Percentiles rank a stretch among this genome's conserved stretches.
phyloP scores from a whole-genome alignment of 2,797 vertebrate genomes.

The Vespertilio murinus region DNA sequence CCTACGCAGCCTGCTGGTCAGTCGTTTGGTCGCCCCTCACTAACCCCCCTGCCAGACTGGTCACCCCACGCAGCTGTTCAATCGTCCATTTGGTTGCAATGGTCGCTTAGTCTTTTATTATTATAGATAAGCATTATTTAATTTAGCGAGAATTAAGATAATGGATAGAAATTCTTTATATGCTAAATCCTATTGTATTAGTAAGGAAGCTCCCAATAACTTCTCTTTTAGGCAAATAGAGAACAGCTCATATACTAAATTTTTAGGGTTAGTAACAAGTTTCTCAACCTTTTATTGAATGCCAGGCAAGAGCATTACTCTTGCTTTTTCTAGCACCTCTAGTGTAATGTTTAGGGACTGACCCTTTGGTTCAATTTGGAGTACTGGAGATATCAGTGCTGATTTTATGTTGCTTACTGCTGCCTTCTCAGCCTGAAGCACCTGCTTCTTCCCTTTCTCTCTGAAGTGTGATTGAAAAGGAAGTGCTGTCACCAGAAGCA shows the following conservation, averaged over 20 bases:
- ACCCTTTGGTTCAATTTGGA: background rate
- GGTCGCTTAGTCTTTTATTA: no score
- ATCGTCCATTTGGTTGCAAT: no score
- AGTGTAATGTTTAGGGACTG: background rate
- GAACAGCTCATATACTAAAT: background rate
- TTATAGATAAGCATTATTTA: background rate
- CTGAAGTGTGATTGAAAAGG: slow-evolving; percentile 30
- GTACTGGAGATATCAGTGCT: background rate
- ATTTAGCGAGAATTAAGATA: slow-evolving; percentile 26
- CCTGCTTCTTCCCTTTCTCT: slow-evolving; percentile 31
- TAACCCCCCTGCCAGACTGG: no score
- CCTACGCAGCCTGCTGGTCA: no score
- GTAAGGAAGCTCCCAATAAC: background rate
- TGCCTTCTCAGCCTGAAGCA: background rate
- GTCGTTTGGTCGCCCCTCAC: no score
- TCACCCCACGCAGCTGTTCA: no score
- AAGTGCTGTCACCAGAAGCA: background rate
- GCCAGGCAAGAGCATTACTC: background rate
- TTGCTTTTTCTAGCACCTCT: background rate
- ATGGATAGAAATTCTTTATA: background rate
- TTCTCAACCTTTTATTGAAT: background rate
- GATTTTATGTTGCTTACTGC: background rate
- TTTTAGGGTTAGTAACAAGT: background rate
- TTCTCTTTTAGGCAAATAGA: background rate
- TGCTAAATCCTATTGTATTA: background rate